Conservation (phyloP, 2,888 invertebrate genomes). For the Netelia inedita region DNA sequence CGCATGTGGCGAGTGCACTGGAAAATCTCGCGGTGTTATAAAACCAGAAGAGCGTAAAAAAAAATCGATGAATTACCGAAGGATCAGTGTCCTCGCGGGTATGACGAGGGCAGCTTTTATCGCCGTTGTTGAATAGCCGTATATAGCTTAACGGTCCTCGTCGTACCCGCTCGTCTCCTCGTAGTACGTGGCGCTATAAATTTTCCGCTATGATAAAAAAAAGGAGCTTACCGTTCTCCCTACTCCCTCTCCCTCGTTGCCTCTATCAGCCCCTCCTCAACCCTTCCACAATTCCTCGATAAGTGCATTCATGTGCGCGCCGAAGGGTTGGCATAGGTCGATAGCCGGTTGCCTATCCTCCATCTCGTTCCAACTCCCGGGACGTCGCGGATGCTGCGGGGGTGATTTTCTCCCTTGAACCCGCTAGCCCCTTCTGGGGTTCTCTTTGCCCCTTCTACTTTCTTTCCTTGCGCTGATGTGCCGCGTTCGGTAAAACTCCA, state of each 20-base stretch:
- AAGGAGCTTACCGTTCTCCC: slow-evolving; percentile 18
- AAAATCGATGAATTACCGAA: slow-evolving; percentile 39
- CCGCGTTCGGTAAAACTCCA: slow-evolving; percentile 30
- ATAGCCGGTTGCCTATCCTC: slow-evolving; percentile 58
- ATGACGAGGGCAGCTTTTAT: slow-evolving; percentile 48
- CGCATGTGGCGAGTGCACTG: background rate
- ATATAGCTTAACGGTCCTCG: slow-evolving; percentile 35
- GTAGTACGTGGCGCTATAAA: slow-evolving; percentile 52
- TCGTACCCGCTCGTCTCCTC: slow-evolving; percentile 33
- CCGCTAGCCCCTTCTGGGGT: slow-evolving; percentile 7
- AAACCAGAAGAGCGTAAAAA: background rate
- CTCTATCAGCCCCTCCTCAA: slow-evolving; percentile 10
- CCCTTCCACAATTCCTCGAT: slow-evolving; percentile 65
- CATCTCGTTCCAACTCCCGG: slow-evolving; percentile 58
- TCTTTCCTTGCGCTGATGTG: slow-evolving; percentile 33
- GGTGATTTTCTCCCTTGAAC: slow-evolving; percentile 26
- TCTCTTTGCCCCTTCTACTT: slow-evolving; percentile 2
- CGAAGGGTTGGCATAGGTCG: slow-evolving; percentile 64
- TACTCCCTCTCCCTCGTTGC: background rate
- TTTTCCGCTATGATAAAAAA: slow-evolving; percentile 44
- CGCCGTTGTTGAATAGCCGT: slow-evolving; percentile 43
- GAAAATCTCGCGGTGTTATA: slow-evolving; percentile 1
- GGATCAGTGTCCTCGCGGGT: slow-evolving; percentile 43
- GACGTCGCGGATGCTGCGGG: slow-evolving; percentile 48
- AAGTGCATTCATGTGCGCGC: slow-evolving; percentile 78